phyloP scores from a whole-genome alignment of 1,140 invertebrate genomes.

The Heliconius melpomene region DNA sequence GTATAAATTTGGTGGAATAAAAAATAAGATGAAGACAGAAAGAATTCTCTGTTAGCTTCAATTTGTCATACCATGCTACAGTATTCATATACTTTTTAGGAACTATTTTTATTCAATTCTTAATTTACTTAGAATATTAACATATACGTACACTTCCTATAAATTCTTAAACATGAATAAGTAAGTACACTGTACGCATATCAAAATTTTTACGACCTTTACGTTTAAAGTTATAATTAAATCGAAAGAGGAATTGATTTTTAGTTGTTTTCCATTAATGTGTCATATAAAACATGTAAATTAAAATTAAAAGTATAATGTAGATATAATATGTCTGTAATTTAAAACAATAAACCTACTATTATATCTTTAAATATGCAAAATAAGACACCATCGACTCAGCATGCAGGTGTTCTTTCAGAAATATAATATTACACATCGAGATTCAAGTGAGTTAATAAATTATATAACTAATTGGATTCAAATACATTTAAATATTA shows the following conservation, averaged over 20 bases:
- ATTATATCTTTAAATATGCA: neutral
- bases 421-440: constrained; percentile 7
- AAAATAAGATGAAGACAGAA: too few species aligned
- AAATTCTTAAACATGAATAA: neutral
- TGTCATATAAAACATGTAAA: neutral
- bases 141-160: neutral
- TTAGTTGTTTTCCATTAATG: neutral
- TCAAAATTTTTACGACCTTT: neutral
- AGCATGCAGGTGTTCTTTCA: constrained; percentile 14
- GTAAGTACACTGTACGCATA: neutral
- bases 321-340: neutral
- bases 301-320: neutral
- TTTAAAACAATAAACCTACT: neutral
- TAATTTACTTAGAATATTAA: too few species aligned
- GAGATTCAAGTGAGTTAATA: neutral
- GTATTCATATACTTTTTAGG: too few species aligned
- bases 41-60: too few species aligned
- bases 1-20: too few species aligned
- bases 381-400: constrained; percentile 7
- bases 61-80: too few species aligned
- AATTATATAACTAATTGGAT: neutral
- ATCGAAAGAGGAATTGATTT: neutral
- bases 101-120: too few species aligned
- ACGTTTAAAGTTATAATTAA: neutral
- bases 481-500: too few species aligned